phyloP scores from a whole-genome alignment of 64 coral and sea anemone genomes.

The Astreopora myriophthalma region DNA sequence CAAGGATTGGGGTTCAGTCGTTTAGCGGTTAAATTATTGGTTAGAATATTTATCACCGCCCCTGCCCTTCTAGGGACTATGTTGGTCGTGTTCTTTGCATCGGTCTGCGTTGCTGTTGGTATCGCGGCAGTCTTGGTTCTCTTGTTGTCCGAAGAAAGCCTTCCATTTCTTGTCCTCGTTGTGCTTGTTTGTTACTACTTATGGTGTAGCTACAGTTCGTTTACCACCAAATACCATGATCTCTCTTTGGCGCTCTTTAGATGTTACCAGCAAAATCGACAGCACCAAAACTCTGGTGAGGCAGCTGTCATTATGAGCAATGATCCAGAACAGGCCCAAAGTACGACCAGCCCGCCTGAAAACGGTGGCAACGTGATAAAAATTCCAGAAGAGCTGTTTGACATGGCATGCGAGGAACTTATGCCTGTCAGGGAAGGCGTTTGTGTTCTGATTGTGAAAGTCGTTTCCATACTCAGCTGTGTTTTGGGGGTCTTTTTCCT shows the following conservation, averaged over 20 bases:
- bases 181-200: not conserved
- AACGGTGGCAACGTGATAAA: not conserved
- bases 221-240: conserved; percentile 9
- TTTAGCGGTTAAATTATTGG: not conserved
- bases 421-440: not conserved
- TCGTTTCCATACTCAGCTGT: not conserved
- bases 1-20: not conserved
- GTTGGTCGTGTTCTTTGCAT: not conserved
- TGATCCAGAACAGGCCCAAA: not conserved
- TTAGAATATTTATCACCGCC: not conserved
- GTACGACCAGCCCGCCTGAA: not conserved
- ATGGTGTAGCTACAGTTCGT: conserved; percentile 17
- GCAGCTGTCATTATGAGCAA: not conserved
- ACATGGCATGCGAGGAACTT: not conserved
- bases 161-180: not conserved
- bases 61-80: not conserved
- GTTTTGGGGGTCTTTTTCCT: not conserved
- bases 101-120: not conserved
- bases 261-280: not conserved
- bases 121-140: not conserved
- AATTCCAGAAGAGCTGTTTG: not conserved
- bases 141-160: not conserved
- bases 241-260: not conserved
- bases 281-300: not conserved
- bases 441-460: not conserved